Evolutionary conservation across 2,113 vertebrate species (phyloP), one percentile per base, ranked within the genome.

Genomic region (Sphyrna mokarran): DNA sequence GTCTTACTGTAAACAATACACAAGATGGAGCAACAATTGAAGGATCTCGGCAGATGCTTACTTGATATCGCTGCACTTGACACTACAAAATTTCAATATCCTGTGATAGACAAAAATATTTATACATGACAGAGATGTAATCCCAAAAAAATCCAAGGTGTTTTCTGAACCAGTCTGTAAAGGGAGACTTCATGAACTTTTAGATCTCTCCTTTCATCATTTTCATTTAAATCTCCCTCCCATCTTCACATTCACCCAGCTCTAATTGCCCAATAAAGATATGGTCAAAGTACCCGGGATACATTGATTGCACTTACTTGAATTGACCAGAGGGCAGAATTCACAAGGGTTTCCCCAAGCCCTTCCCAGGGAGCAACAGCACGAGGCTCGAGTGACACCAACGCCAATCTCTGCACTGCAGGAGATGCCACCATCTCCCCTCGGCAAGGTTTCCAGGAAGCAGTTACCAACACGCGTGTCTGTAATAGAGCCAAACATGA

Each of bases 261-360:
- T 26, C 23, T 89, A 48, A 26, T 29, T 11, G 3, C 86, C 54
- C 86, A 26, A 87, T 54, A 23, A 87, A 29, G 10, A 2, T 20
- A 23, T 13, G 11, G 26, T 10, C 26, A 54, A 61, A 61, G 86
- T 90, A 90, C 0, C 54, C 0, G 48, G n/a, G 18, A 90, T 29
- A 13, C 29, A 58, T 23, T 40, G 23, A 16, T 37, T 72, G 78
- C 96, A 97, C 98, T 95, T 98, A 99, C 99, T 98, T 6, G 98
- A 98, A 97, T 99, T 99, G 96, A 97, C 96, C 0, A 96, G 95
- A 0, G 99, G 99, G 95, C 99, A 99, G 0, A 98, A 97, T 97
- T 99, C 98, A 2, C 99, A 99, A 48, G 99, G 99, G 96, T 98
- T 98, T 61, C 99, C 99, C 99, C 99, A 99, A 0, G 98, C 99